These are phyloP conservation scores for Galeruca laticollis DNA, from an alignment of 2,888 invertebrate species.

Conservation along the genomic window DNA sequence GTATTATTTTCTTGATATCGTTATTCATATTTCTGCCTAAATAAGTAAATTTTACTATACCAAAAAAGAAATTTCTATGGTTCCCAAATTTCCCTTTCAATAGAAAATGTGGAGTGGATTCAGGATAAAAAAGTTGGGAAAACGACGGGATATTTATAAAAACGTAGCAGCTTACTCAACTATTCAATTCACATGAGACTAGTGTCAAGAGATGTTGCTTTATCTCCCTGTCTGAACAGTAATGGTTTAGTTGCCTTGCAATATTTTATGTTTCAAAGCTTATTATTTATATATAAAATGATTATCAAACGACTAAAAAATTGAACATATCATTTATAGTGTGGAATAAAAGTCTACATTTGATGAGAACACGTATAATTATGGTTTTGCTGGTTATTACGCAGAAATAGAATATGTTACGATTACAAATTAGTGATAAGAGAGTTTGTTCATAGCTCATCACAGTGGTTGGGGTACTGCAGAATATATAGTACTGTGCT, in stretches of 20 bases:
- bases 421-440: too few relatives aligned
- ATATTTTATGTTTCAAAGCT: neutral
- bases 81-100: neutral
- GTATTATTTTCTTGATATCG: too few relatives aligned
- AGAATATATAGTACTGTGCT: too few relatives aligned
- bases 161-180: neutral
- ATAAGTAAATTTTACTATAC: neutral
- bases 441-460: too few relatives aligned
- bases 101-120: neutral
- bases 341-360: neutral
- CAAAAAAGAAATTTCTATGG: too few relatives aligned
- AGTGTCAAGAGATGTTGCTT: neutral
- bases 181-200: neutral
- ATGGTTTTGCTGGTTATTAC: neutral
- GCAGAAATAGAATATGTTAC: too few relatives aligned
- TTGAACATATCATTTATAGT: neutral
- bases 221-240: neutral
- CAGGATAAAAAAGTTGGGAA: neutral
- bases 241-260: neutral
- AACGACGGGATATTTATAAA: neutral
- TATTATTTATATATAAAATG: neutral
- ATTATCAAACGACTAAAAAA: neutral
- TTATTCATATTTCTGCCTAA: too few relatives aligned
- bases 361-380: neutral
- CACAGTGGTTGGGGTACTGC: too few relatives aligned